These are phyloP conservation scores for Pipistrellus kuhlii DNA, from an alignment of 2,797 vertebrate species.

Conservation along the genomic window DNA sequence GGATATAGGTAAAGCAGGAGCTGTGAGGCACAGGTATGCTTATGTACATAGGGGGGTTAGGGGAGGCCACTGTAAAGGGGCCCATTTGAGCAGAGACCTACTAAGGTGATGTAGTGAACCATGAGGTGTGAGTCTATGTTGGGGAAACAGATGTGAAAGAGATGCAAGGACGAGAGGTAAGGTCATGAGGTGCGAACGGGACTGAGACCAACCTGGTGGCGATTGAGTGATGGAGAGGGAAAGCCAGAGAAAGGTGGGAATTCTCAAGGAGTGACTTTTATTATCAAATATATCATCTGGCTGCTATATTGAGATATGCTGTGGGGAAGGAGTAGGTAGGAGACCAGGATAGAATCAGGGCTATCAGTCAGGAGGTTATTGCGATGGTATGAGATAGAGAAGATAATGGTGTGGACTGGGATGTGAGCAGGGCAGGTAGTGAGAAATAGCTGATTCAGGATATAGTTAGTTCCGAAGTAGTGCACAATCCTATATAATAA, in stretches of 20 bases:
- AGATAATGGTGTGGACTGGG: background rate
- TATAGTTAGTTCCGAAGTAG: background rate
- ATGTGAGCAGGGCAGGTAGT: background rate
- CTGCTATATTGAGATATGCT: background rate
- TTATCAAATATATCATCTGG: background rate
- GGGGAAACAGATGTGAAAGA: background rate
- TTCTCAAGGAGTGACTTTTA: background rate
- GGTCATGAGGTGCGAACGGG: background rate
- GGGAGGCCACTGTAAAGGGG: background rate
- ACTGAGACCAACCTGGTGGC: background rate
- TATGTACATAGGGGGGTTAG: fast-evolving
- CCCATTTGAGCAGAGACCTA: background rate
- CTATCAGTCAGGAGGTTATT: background rate
- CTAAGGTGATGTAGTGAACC: background rate
- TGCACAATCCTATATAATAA: background rate
- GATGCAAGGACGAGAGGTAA: background rate
- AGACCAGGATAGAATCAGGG: background rate
- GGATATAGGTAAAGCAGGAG: background rate
- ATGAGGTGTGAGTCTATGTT: background rate
- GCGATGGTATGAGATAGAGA: background rate
- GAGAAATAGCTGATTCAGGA: background rate
- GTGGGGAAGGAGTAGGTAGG: background rate
- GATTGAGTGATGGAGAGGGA: background rate
- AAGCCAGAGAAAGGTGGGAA: background rate
- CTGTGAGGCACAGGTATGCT: background rate